Base-by-base conservation (phyloP, 2,797 vertebrate species). In the Serranus cabrilla region DNA sequence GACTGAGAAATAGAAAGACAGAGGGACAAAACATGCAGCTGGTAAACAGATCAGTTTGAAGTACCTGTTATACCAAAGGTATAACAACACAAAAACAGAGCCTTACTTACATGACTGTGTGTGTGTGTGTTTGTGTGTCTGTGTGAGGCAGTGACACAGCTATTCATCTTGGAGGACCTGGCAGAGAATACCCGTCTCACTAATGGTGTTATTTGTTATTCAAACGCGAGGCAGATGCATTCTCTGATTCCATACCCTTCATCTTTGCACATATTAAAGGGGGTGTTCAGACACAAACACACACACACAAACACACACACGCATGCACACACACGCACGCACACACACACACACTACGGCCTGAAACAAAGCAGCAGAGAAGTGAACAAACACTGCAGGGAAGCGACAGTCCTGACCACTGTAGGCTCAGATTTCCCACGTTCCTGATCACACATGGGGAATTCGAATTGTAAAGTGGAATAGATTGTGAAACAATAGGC, bases 141-240 rank as follows among this genome's bases (percentile, higher is more conserved):
- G 54, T 11, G 27, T 14, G 54, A 25, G 51, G 43, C 45, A 56
- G 31, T 81, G 84, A 82, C 80, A 78, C 27, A 50, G 54, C 69
- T 62, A 93, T 92, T 92, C 78, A 90, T 93, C 91, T 91, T 82
- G 40, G 51, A 64, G 80, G 63, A 87, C 74, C 85, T 82, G 80
- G 80, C 86, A 89, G 84, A 85, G 76, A 82, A 82, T 61, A 68
- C 71, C 52, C 78, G 76, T 86, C 80, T 84, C 76, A 58, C 83
- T 91, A 90, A 91, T 92, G 79, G 83, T 75, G 76, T 86, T 90
- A 90, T 92, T 90, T 91, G 87, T 92, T 92, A 91, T 89, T 87
- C 80, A 86, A 85, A 91, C 65, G 37, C 47, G 18, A 45, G 85
- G 64, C 86, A 90, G 90, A 91, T 80, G 86, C 87, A 87, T 91